Percentiles rank a stretch among this genome's conserved stretches.
Conservation (phyloP, 2,888 invertebrate genomes). For the Monochamus alternatus region DNA sequence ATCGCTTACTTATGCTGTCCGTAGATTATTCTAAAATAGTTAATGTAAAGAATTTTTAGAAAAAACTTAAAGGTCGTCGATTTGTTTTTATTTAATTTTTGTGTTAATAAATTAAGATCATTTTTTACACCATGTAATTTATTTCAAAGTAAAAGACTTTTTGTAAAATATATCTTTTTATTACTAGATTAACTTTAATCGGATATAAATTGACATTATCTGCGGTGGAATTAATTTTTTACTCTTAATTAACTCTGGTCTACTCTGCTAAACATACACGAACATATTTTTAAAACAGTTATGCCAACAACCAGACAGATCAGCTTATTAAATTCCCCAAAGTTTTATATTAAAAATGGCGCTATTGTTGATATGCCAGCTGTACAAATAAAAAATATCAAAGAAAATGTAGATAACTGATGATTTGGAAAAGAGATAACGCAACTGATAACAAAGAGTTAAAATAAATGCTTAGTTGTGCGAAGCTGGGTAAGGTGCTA, state of each 20-base stretch:
- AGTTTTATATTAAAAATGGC: slow-evolving; percentile 37
- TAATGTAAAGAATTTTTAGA: slow-evolving; percentile 41
- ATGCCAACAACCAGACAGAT: background rate
- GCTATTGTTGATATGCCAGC: slow-evolving; percentile 47
- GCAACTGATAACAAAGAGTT: background rate
- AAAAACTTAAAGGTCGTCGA: slow-evolving; percentile 33
- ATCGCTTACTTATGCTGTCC: slow-evolving; percentile 47
- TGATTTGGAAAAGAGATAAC: background rate
- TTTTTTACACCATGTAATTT: slow-evolving; percentile 41
- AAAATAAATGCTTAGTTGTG: background rate
- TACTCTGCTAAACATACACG: no score
- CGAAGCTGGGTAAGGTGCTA: background rate
- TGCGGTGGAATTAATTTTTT: no score
- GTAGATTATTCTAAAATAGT: slow-evolving; percentile 43
- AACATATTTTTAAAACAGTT: background rate
- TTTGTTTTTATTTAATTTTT: slow-evolving; percentile 31
- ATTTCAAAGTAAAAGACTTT: slow-evolving; percentile 44
- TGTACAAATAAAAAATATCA: slow-evolving; percentile 25
- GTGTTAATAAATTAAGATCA: slow-evolving; percentile 27
- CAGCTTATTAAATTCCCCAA: slow-evolving; percentile 3
- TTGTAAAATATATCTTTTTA: slow-evolving; percentile 19
- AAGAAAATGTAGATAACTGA: slow-evolving; percentile 21
- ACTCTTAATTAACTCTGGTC: no score
- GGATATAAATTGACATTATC: no score
- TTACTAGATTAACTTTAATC: background rate